Base-by-base conservation (phyloP, 2,888 invertebrate genomes). In the Acanthosepion pharaonis region DNA sequence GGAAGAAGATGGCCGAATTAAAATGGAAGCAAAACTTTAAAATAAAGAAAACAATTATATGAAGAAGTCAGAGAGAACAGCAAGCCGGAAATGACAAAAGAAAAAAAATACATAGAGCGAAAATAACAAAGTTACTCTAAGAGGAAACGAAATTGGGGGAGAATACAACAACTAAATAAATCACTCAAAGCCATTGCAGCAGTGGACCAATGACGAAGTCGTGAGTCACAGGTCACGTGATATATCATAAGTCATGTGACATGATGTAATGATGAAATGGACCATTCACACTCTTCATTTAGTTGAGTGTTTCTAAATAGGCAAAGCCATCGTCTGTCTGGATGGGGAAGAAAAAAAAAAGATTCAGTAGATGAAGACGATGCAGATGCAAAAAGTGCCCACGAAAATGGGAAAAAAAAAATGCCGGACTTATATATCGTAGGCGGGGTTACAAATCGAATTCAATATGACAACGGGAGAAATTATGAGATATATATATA, bases 281-380 rank as follows among this genome's bases (percentile, higher is more conserved):
- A 78, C 78, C n/a, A 78, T 78, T 78, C 78, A n/a, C n/a, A n/a
- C 78, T 78, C 78, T 78, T 78, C 78, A 78, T 78, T 59, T 78
- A n/a, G 15, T 78, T 33, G 78, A 78, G 78, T n/a, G 78, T 78
- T 18, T 78, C 78, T 15, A 78, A 78, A 78, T 78, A 33, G 78
- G n/a, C 15, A 11, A 33, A 78, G n/a, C 78, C n/a, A n/a, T 78
- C n/a, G n/a, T 78, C 78, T 78, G 9, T n/a, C 4, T 9, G 3
- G n/a, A n/a, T 20, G 78, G 78, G 42, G 42, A 42, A 3, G 42
- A 42, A 42, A 42, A 42, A 42, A 33, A 33, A 33, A 33, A 78
- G 33, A 78, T 33, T n/a, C n/a, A 78, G 11, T 15, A n/a, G 78
- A 78, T 4, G 78, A 78, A 78, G 78, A 33, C 78, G 11, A n/a